These are phyloP conservation scores for Phenacoccus solenopsis DNA, from an alignment of 1,140 invertebrate species.

Conservation along the genomic window DNA sequence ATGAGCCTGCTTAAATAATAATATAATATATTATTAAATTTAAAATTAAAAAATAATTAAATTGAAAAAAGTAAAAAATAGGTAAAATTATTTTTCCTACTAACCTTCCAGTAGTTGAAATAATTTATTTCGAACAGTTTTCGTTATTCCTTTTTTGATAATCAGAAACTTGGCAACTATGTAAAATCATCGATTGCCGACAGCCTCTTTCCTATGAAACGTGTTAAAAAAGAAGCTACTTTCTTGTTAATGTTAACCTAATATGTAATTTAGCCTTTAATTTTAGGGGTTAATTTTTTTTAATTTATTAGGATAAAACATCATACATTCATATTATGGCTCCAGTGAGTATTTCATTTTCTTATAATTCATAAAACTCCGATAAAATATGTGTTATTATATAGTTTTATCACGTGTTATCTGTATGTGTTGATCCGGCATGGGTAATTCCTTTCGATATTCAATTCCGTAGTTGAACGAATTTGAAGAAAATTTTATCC, in stretches of 20 bases:
- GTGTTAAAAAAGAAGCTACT: not conserved
- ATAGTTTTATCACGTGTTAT: not conserved
- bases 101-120: too few species aligned
- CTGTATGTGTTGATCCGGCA: not conserved
- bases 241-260: not conserved
- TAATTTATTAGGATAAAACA: not conserved
- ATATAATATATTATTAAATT: too few species aligned
- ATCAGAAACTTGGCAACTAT: not conserved
- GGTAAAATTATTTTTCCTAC: too few species aligned
- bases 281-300: not conserved
- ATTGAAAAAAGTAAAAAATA: too few species aligned
- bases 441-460: too few species aligned
- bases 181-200: not conserved
- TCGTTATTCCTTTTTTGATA: not conserved
- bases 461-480: too few species aligned
- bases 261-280: not conserved
- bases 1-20: too few species aligned
- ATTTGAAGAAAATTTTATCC: too few species aligned
- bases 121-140: too few species aligned
- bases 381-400: not conserved
- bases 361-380: too few species aligned
- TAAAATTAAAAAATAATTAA: too few species aligned
- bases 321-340: not conserved
- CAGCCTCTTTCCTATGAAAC: not conserved
- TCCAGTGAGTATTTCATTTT: not conserved